Conservation (phyloP, 2,113 vertebrate genomes). For the Orientallactaga bullata region DNA sequence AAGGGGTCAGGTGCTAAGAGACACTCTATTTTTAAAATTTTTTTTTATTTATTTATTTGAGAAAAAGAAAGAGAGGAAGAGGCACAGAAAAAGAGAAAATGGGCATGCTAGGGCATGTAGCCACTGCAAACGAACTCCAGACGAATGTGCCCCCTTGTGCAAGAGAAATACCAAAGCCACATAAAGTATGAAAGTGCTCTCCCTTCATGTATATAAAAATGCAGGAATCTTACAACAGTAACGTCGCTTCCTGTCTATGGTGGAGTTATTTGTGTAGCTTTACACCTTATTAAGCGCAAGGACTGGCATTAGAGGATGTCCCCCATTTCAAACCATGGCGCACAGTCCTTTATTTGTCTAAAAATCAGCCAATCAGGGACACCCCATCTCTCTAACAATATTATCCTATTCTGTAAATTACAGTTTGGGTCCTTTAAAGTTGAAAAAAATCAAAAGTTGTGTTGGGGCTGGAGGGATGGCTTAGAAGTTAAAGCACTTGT, state of each 20-base stretch:
- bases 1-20: not conserved
- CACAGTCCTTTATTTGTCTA: not conserved
- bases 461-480: no score
- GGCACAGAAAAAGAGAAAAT: no score
- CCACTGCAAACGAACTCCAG: no score
- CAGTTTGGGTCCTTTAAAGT: not conserved
- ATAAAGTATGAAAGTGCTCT: not conserved
- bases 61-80: no score
- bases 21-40: not conserved
- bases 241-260: not conserved
- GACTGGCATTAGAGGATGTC: not conserved
- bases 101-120: no score
- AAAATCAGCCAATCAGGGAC: not conserved
- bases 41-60: no score
- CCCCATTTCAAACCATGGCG: not conserved
- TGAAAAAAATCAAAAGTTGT: constrained; percentile 51
- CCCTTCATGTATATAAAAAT: constrained; percentile 24
- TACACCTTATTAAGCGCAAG: not conserved
- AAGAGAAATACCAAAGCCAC: not conserved
- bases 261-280: not conserved
- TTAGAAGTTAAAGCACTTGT: no score
- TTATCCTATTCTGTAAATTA: not conserved
- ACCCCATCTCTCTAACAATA: not conserved
- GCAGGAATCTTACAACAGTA: not conserved
- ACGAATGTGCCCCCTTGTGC: no score